Percentiles rank a stretch among this genome's conserved stretches.
Evolutionary conservation across 2,797 vertebrate species (phyloP).

Genomic region (Pseudocheirus occidentalis): DNA sequence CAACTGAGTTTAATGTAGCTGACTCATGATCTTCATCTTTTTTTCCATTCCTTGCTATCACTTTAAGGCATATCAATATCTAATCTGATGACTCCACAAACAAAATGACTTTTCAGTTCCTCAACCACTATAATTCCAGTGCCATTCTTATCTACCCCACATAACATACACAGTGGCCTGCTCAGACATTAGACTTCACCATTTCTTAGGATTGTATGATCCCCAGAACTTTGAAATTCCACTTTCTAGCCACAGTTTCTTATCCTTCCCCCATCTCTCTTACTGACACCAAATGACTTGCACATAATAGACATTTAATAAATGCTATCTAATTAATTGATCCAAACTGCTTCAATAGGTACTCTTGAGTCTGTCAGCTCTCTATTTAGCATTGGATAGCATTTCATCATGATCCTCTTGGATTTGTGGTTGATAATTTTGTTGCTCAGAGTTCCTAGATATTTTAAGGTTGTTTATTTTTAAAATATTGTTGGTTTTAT

Average conservation of each 20-base stretch:
- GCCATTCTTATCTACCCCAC: not conserved
- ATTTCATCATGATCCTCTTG: not conserved
- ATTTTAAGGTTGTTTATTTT: not conserved
- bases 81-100: not conserved
- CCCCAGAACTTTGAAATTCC: not conserved
- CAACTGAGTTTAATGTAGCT: not conserved
- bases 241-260: not conserved
- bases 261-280: not conserved
- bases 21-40: not conserved
- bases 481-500: not conserved
- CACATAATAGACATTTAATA: not conserved
- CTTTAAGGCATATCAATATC: not conserved
- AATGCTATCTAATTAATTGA: not conserved
- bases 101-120: not conserved
- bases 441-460: not conserved
- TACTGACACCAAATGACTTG: not conserved
- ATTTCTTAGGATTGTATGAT: not conserved
- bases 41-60: not conserved
- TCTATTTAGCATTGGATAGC: not conserved
- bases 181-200: not conserved
- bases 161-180: not conserved
- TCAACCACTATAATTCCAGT: not conserved
- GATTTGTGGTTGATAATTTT: not conserved
- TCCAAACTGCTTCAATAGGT: not conserved
- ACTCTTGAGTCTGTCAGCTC: not conserved